These are phyloP conservation scores for Gortyna flavago DNA, from an alignment of 2,888 invertebrate genomes.

Conservation along the genomic window DNA sequence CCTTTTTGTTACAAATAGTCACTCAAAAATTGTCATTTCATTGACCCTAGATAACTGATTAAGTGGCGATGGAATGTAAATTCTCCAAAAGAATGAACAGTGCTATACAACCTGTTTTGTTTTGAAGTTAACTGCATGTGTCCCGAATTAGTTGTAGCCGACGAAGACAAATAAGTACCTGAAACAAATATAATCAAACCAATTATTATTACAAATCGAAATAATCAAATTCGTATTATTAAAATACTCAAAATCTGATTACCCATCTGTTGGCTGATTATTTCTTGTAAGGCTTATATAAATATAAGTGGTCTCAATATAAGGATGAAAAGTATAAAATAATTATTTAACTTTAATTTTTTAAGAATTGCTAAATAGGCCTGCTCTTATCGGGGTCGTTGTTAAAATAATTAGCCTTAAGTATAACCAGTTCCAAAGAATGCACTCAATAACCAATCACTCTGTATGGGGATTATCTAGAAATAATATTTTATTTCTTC, in stretches of 20 bases:
- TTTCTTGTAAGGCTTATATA: neutral
- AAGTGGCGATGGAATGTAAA: too few species aligned
- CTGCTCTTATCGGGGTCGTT: neutral
- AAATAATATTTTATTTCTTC: neutral
- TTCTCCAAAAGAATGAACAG: too few species aligned
- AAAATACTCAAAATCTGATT: neutral
- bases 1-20: too few species aligned
- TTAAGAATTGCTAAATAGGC: too few species aligned
- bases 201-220: neutral
- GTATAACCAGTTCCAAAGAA: neutral
- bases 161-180: neutral
- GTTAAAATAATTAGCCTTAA: neutral
- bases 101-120: neutral
- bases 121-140: neutral
- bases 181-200: constrained; percentile 10
- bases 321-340: too few species aligned
- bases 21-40: too few species aligned
- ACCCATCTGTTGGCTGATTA: constrained; percentile 1
- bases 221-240: neutral
- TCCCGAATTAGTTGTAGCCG: neutral
- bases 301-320: too few species aligned
- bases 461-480: neutral
- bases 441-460: neutral
- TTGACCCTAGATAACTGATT: too few species aligned
- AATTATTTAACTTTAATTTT: too few species aligned